Percentiles rank a stretch among this genome's conserved stretches.
phyloP scores from a whole-genome alignment of 2,113 vertebrate species.

The Dasyornis broadbenti region DNA sequence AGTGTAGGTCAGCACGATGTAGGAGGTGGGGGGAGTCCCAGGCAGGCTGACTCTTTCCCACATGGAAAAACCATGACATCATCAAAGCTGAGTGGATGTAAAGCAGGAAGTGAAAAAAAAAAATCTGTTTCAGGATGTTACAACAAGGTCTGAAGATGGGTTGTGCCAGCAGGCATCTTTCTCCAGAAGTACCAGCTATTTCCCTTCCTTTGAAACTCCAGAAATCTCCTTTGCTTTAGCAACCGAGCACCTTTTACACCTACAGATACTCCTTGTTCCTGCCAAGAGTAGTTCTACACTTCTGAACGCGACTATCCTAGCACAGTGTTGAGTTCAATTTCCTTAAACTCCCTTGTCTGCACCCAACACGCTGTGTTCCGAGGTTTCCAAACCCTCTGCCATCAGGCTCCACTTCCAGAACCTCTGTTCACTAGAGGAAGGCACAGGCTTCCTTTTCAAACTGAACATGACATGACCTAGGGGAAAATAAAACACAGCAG shows the following conservation, averaged over 20 bases:
- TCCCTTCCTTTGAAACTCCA: not conserved
- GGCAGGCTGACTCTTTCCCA: conserved; percentile 73
- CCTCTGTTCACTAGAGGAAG: not conserved
- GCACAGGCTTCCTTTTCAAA: not conserved
- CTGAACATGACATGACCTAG: not conserved
- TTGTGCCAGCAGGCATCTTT: not conserved
- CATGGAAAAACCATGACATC: conserved; percentile 84
- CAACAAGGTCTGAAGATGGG: not conserved
- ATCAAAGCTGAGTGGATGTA: conserved; percentile 69
- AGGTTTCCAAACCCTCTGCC: not conserved
- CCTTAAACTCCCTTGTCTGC: not conserved
- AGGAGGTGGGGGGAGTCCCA: conserved; percentile 79
- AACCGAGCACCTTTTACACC: not conserved
- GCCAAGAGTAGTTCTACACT: not conserved
- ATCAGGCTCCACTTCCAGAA: not conserved
- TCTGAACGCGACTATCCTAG: not conserved
- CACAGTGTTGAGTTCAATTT: not conserved
- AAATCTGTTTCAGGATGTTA: not conserved
- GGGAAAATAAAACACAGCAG: not conserved
- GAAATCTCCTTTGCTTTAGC: not conserved
- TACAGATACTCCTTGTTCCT: not conserved
- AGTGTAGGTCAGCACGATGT: conserved; percentile 42
- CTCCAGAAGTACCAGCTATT: not conserved
- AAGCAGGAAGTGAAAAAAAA: conserved; percentile 70
- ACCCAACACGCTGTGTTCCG: accelerated